A percentile compares a stretch with the other conserved stretches of the same genome.
phyloP scores from a whole-genome alignment of 2,113 vertebrate genomes.

The Grammomys surdaster region DNA sequence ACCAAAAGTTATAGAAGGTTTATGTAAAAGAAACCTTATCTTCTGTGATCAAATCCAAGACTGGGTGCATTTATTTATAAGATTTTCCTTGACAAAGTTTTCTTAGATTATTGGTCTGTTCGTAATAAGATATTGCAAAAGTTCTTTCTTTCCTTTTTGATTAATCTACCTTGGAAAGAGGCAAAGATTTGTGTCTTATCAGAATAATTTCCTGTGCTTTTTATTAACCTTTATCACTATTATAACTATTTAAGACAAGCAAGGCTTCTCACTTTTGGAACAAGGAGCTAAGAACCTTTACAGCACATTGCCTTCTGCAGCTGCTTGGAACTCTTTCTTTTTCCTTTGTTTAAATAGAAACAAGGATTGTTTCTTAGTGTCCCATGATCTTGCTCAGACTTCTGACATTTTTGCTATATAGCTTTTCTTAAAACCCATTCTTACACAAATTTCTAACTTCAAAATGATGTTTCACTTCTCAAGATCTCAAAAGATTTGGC shows the following conservation, averaged over 20 bases:
- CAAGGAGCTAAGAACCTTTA: not conserved
- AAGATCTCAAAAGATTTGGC: not conserved
- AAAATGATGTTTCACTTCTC: not conserved
- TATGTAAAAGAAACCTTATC: not conserved
- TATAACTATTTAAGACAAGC: not conserved
- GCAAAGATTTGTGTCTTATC: not conserved
- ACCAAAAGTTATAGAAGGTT: not conserved
- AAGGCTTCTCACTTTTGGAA: not conserved
- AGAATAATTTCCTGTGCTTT: slow-evolving; percentile 5
- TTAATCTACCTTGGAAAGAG: not conserved
- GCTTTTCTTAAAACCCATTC: not conserved
- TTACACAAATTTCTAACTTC: not conserved
- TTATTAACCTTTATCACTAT: not conserved
- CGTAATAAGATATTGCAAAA: not conserved
- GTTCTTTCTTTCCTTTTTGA: slow-evolving; percentile 2
- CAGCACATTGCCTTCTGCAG: not conserved
- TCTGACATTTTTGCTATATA: not conserved
- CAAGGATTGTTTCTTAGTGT: not conserved
- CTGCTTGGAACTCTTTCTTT: not conserved
- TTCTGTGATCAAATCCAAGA: not conserved
- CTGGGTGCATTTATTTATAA: not conserved
- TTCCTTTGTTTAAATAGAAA: not conserved
- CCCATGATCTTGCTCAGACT: not conserved
- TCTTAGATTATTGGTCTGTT: slow-evolving; percentile 26
- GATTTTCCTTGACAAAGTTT: not conserved